Base-by-base conservation (phyloP, 1,140 invertebrate genomes). In the Bombus difficillimus region DNA sequence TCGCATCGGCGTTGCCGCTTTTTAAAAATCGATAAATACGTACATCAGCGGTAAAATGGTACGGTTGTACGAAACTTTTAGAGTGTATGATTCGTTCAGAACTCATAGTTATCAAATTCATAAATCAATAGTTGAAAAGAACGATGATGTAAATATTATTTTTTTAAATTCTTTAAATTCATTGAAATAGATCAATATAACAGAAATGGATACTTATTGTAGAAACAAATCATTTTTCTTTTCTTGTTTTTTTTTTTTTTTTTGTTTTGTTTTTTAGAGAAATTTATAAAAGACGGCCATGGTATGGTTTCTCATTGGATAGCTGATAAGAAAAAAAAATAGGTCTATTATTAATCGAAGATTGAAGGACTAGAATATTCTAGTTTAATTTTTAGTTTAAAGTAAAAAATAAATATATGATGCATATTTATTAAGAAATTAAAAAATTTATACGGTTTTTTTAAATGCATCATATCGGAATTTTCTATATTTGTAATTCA, bases 21-120 rank as follows among this genome's bases (percentile, higher is more conserved):
- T 68, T 74, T 68, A 15, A 43, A 81, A 85, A 81, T 85, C 77
- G 37, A 85, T 81, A 68, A 4, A 68, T 18, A 64, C 59, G 25
- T 41, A 12, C 9, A 43, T 28, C 37, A 3, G 9, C 8, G 2
- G 43, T 37, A 2, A 34, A 57, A 66, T 32, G 10, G 28, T 13
- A 25, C 1, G 25, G 10, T 5, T 32, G 12, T n/a, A n/a, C 9
- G 39, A 41, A 47, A 53, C 41, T 28, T 34, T 4, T n/a, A 1
- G 41, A 0, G 5, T n/a, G 8, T 28, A 13, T 5, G 68, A 43
- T 68, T 6, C 34, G 66, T 32, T 66, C 13, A 18, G 32, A 43
- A n/a, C 5, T 68, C 32, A 1, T 15, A 25, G 10, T 69, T 39
- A 39, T 69, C 18, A 62, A n/a, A n/a, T 62, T n/a, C 59, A n/a